These are phyloP conservation scores for Laticauda colubrina DNA, from an alignment of 2,113 vertebrate species.

Conservation along the genomic window DNA sequence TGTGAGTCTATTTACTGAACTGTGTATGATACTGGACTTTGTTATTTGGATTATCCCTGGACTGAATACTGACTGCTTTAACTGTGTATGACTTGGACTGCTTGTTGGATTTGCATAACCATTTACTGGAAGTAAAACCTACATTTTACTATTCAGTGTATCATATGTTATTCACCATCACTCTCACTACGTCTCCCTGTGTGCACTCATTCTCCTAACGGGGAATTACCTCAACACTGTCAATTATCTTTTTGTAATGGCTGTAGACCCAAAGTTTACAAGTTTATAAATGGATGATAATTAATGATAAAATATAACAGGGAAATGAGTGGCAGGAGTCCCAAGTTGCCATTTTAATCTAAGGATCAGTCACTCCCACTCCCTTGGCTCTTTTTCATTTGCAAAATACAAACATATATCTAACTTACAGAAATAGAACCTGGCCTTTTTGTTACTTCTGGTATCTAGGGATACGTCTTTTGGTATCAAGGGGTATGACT, in stretches of 20 bases:
- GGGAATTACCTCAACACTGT: background rate
- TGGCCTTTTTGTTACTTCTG: background rate
- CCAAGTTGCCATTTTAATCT: background rate
- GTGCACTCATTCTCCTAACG: no score
- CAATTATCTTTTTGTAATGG: background rate
- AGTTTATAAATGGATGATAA: background rate
- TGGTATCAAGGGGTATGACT: no score
- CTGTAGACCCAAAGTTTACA: background rate
- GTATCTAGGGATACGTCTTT: background rate
- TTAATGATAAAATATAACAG: constrained; percentile 4
- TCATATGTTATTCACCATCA: no score
- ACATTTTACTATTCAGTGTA: no score
- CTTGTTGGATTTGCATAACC: no score
- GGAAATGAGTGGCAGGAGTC: background rate
- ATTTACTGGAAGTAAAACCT: no score
- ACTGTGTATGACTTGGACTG: no score
- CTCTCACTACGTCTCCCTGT: no score
- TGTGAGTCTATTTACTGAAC: no score
- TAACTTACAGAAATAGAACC: background rate
- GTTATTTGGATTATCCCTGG: no score
- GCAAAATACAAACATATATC: background rate
- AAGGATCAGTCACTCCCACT: background rate
- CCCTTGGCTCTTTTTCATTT: background rate
- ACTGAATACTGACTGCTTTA: no score
- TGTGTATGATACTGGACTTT: no score